Percentiles rank a stretch among this genome's conserved stretches.
phyloP scores from a whole-genome alignment of 2,113 vertebrate genomes.

The Narcine bancroftii region DNA sequence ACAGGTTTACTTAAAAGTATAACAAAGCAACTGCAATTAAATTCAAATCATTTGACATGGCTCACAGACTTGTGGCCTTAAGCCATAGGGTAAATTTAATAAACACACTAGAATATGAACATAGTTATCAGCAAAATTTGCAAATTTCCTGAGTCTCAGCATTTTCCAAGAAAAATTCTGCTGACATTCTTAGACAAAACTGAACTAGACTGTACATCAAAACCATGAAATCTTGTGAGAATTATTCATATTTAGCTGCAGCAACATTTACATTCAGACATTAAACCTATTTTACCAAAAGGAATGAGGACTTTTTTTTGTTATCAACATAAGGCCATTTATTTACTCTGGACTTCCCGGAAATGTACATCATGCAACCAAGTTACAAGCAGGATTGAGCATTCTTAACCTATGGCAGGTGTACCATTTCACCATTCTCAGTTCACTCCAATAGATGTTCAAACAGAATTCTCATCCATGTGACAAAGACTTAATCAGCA shows the following conservation, averaged over 20 bases:
- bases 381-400: neutral
- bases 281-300: slow-evolving; percentile 3
- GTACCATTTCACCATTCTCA: neutral
- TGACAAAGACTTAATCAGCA: neutral
- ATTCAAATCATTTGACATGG: neutral
- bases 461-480: neutral
- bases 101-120: neutral
- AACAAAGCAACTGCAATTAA: neutral
- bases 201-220: slow-evolving; percentile 39
- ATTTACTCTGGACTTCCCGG: neutral
- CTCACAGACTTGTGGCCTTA: neutral
- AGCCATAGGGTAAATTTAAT: neutral
- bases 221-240: neutral
- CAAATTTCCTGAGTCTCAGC: slow-evolving; percentile 46
- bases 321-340: neutral
- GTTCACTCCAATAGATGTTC: neutral
- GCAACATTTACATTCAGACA: neutral
- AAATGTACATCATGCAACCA: neutral
- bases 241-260: neutral
- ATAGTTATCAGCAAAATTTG: neutral
- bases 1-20: neutral
- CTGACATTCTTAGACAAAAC: slow-evolving; percentile 45
- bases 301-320: neutral
- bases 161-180: slow-evolving; percentile 49
- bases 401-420: neutral